A percentile compares a stretch with the other conserved stretches of the same genome.
Conservation (phyloP, 2,888 invertebrate genomes). For the Cantharis rustica region DNA sequence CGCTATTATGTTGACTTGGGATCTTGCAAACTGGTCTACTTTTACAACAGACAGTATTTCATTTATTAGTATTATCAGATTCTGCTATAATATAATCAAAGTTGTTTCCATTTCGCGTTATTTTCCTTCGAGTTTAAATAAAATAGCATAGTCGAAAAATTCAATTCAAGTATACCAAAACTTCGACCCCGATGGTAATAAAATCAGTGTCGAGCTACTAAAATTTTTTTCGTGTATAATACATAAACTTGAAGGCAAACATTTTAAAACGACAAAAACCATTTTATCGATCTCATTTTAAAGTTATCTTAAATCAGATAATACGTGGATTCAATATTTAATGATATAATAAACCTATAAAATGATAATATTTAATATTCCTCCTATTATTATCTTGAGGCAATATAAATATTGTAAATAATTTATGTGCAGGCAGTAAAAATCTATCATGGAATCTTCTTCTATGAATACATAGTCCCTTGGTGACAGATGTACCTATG, state of each 20-base stretch:
- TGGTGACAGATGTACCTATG: background rate
- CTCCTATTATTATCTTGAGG: background rate
- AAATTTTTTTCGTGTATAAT: background rate
- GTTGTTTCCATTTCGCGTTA: background rate
- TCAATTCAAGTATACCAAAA: background rate
- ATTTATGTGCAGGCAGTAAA: background rate
- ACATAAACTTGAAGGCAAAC: background rate
- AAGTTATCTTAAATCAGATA: background rate
- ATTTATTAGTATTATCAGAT: background rate
- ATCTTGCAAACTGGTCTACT: background rate
- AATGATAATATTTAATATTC: background rate
- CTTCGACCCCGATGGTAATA: background rate
- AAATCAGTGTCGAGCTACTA: conserved; percentile 3
- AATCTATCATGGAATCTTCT: background rate
- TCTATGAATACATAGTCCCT: background rate
- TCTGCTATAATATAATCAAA: background rate
- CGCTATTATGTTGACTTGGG: background rate
- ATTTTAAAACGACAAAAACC: background rate
- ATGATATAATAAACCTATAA: background rate
- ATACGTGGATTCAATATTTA: background rate
- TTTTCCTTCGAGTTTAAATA: background rate
- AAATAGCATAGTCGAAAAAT: background rate
- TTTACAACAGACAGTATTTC: background rate
- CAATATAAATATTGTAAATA: background rate
- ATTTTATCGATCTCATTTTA: background rate